phyloP scores from a whole-genome alignment of 1,140 invertebrate genomes.

The Penaeus vannamei region DNA sequence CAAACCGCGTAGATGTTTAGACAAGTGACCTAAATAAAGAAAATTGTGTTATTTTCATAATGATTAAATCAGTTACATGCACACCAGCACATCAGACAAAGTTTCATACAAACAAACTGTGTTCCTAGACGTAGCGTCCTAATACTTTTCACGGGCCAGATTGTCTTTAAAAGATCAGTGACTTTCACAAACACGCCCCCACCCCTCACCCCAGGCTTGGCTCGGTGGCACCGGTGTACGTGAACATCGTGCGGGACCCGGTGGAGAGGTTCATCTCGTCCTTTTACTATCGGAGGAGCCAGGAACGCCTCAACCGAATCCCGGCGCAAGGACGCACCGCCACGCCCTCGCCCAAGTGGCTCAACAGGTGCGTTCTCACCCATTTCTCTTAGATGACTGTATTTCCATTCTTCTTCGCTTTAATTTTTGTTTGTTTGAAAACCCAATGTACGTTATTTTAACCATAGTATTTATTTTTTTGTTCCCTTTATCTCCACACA shows the following conservation, averaged over 20 bases:
- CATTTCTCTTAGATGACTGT: background rate
- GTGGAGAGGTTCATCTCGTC: slow-evolving; percentile 43
- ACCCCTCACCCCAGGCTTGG: background rate
- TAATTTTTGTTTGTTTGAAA: background rate
- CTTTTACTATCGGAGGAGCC: slow-evolving; percentile 35
- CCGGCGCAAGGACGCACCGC: background rate
- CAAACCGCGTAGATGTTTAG: no score
- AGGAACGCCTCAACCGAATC: slow-evolving; percentile 19
- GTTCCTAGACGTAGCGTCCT: background rate
- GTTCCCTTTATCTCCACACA: no score
- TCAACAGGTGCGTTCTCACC: slow-evolving; percentile 27
- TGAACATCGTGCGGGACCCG: slow-evolving; percentile 37
- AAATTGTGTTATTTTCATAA: no score
- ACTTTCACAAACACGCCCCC: background rate
- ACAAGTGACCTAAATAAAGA: no score
- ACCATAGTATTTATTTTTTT: no score
- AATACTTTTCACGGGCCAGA: background rate
- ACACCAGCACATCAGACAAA: no score
- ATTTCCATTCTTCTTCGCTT: background rate
- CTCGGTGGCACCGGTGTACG: slow-evolving; percentile 5
- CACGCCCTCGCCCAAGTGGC: slow-evolving; percentile 25
- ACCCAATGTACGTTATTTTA: background rate
- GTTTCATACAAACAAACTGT: no score
- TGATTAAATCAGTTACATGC: no score
- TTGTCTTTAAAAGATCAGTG: background rate